These are phyloP conservation scores for Phalloptychus januarius DNA, from an alignment of 2,797 vertebrate species.

Conservation along the genomic window DNA sequence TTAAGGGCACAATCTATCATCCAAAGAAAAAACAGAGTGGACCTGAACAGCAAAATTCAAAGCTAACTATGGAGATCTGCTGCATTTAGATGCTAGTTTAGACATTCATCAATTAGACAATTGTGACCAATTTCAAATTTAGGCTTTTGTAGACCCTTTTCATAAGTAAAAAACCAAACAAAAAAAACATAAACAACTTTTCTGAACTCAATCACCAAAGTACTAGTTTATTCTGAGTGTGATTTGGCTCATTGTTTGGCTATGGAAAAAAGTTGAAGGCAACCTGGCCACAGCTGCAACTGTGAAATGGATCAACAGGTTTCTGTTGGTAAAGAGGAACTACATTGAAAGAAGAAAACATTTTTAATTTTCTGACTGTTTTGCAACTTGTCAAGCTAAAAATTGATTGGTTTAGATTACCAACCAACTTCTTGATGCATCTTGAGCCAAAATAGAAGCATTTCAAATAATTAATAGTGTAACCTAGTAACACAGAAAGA, in stretches of 20 bases:
- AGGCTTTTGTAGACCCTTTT: not conserved
- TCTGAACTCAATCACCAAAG: not conserved
- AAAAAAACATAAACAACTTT: not conserved
- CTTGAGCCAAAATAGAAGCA: not conserved
- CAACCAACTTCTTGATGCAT: not conserved
- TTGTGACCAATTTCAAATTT: not conserved
- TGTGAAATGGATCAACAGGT: too few relatives aligned
- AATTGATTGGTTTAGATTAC: not conserved
- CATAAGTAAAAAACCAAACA: not conserved
- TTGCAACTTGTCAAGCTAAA: not conserved
- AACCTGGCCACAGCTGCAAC: not conserved
- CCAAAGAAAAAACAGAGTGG: conserved; percentile 12
- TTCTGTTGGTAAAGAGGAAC: not conserved
- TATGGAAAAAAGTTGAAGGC: not conserved
- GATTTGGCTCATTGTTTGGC: not conserved
- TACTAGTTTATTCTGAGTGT: not conserved
- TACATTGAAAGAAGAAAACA: not conserved
- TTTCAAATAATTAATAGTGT: not conserved
- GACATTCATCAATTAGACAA: not conserved
- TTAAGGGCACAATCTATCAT: conserved; percentile 36
- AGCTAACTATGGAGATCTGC: not conserved
- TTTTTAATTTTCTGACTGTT: not conserved
- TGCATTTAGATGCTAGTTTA: not conserved
- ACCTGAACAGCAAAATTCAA: not conserved
- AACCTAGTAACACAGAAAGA: not conserved